Evolutionary conservation across 2,113 vertebrate species (phyloP).

Genomic region (Pipra filicauda): DNA sequence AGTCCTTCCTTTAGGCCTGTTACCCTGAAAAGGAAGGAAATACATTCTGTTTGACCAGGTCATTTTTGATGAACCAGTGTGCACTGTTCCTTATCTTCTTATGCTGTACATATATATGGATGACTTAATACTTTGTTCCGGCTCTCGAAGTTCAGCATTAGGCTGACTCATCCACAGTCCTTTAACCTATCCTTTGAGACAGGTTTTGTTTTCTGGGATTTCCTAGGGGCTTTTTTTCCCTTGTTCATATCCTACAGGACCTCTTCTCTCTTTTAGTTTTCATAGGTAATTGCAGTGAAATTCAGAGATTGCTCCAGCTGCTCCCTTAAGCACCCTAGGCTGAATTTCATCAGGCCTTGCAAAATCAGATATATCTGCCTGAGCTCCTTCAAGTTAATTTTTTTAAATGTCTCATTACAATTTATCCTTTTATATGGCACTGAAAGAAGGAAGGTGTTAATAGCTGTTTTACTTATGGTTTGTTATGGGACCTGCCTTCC

Average conservation of each 20-base stretch:
- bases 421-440: not conserved
- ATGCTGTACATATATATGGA: not conserved
- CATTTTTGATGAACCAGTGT: not conserved
- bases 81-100: not conserved
- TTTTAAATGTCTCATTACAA: not conserved
- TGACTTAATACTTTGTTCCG: not conserved
- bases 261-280: not conserved
- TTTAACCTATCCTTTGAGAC: not conserved
- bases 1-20: not conserved
- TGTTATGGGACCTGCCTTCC: rapidly evolving
- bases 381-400: not conserved
- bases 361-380: not conserved
- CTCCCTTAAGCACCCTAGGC: not conserved
- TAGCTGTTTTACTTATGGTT: not conserved
- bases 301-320: not conserved
- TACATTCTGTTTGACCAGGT: not conserved
- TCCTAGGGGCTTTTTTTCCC: not conserved
- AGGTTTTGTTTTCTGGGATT: not conserved
- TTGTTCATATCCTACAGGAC: not conserved
- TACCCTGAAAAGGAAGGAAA: not conserved
- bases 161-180: not conserved
- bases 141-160: not conserved
- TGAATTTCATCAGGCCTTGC: not conserved
- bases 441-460: not conserved
- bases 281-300: not conserved